Evolutionary conservation across 2,888 invertebrate genomes (phyloP), one percentile per base, ranked within the genome.

Genomic region (Drosophila tanythrix): DNA sequence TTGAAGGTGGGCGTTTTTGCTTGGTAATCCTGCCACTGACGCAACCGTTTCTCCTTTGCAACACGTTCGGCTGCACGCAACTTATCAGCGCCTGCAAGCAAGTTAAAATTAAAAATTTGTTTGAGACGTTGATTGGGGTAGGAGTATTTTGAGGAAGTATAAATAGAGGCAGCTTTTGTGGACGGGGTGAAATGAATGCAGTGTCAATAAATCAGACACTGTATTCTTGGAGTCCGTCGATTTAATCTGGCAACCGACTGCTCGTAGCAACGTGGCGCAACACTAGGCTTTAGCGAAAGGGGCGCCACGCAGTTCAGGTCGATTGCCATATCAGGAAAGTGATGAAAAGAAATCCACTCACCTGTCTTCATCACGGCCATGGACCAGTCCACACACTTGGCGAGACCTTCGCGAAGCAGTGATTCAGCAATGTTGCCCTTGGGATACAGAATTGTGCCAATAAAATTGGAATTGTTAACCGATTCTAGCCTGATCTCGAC

Each of bases 361-460:
- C 95, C 96, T 50, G 96, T 95, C 89, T 95, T 95, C 92, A 97
- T 96, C 74, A 96, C 96, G 11, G 96, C 96, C 94, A 98, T 97
- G 46, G 97, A 97, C 98, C 98, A 98, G 92, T 98, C 98, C 27
- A 98, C 97, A 91, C 99, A 99, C 92, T 96, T 96, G 0, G 99
- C 99, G 90, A 98, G 97, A 21, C 99, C 99, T 93, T 98, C 97
- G 65, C 95, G 95, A 79, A 99, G 93, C 71, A 99, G 94, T 33
- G 96, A 95, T 92, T 99, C 99, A 0, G 99, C 99, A 90, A 99
- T 99, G 92, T 99, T 99, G 40, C 96, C 96, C 91, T 95, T 96
- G 0, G 99, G 99, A 93, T 99, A 99, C 55, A 98, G 91, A 81
- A 99, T 96, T 36, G 98, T 97, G 43, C 99, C 99, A 66, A 99